Evolutionary conservation across 2,113 vertebrate species (phyloP).

Genomic region (Lynx canadensis): DNA sequence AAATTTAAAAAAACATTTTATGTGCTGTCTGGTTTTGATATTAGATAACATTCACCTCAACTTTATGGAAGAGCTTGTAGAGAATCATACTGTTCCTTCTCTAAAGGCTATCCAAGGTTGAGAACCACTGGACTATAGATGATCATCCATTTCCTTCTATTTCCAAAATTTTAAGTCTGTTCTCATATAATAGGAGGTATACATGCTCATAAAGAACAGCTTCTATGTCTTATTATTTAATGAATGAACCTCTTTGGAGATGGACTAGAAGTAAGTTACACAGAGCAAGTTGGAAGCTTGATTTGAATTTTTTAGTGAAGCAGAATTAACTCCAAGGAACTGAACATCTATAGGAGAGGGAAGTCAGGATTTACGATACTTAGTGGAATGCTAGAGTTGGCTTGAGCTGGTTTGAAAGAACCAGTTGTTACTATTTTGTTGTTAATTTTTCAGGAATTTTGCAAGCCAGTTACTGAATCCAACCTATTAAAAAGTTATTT

Average conservation of each 20-base stretch:
- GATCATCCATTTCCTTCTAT: not conserved
- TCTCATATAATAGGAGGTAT: not conserved
- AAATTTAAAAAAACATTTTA: not conserved
- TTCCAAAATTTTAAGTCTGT: constrained; percentile 41
- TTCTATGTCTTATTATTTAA: not conserved
- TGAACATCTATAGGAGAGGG: not conserved
- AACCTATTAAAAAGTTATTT: constrained; percentile 16
- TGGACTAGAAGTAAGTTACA: not conserved
- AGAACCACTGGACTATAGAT: not conserved
- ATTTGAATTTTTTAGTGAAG: not conserved
- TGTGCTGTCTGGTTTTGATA: not conserved
- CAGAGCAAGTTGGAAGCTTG: not conserved
- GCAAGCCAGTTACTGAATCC: not conserved
- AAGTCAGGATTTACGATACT: not conserved
- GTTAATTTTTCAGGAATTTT: constrained; percentile 9
- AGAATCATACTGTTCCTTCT: not conserved
- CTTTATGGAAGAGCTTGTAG: not conserved
- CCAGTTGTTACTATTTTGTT: not conserved
- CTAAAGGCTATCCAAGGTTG: not conserved
- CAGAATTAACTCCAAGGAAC: not conserved
- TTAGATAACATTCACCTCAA: not conserved
- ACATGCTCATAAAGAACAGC: not conserved
- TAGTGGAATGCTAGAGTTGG: not conserved
- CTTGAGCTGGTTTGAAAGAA: not conserved
- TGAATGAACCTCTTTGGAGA: not conserved